Evolutionary conservation across 1,140 invertebrate species (phyloP), one percentile per base, ranked within the genome.

Genomic region (Leptestheria dahalacensis): DNA sequence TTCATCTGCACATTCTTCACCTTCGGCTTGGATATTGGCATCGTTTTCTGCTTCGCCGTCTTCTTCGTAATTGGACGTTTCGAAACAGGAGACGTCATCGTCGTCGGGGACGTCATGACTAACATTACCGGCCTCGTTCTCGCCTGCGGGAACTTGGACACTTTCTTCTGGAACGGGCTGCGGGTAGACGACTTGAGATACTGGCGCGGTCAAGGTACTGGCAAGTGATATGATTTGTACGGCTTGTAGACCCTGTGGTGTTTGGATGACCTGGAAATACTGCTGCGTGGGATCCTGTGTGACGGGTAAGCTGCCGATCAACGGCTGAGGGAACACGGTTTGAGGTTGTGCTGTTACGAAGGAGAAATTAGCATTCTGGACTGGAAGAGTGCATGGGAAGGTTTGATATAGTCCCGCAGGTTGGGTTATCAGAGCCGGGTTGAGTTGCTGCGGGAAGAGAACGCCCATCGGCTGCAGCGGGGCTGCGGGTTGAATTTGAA

Each of bases 191-290:
- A 52, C 9, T 55, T 2, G 26, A 20, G 33, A 55, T 33, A 55
- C 53, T 29, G 26, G 33, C 1, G 1, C 10, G 50, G 18, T 26
- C 50, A 52, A 52, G 28, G n/a, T 52, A 25, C 20, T 29, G 15
- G 26, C 25, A 20, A 25, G 28, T 55, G 28, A 29, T 55, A 55
- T 55, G 26, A 55, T 28, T 55, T 55, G 53, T 29, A 55, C 23
- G 12, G 33, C 26, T 18, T 55, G 53, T 18, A 55, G 18, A 12
- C 53, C 53, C n/a, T 55, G 53, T 12, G 53, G 53, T 2, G 53
- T 55, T 29, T 55, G 26, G 15, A 55, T 18, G n/a, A 33, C 53
- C 33, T 55, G 53, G 33, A 29, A 55, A 25, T 33, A 55, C 3
- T 55, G 53, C 2, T 26, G 25, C n/a, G 50, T 25, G 25, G 50